Base-by-base conservation (phyloP, 2,113 vertebrate genomes). In the Forbesichthys agassizii region DNA sequence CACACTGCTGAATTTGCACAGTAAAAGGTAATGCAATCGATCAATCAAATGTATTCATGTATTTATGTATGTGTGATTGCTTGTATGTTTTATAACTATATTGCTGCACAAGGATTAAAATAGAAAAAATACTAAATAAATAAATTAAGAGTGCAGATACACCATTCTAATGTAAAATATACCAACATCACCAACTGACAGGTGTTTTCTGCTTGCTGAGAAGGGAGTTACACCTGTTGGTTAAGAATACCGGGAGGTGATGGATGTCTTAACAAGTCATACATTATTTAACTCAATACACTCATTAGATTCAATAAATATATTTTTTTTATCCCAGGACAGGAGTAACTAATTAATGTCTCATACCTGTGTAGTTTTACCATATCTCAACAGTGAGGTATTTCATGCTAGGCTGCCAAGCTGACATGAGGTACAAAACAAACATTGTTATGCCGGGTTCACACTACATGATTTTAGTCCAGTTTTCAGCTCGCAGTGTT, bases 321-420 rank as follows among this genome's bases (percentile, higher is more conserved):
- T 20, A 1, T 89, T 91, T 90, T 83, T 92, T 88, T 69, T 88
- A 77, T 83, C 72, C 87, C 83, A 79, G 79, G 88, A 89, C 83
- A 79, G 79, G 88, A 89, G 89, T 82, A 76, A 82, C 77, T 87
- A 89, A 93, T 90, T 86, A 85, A 85, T 86, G 72, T 64, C 84
- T 91, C 86, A 73, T 82, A 86, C 77, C 66, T 86, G 78, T 82
- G 80, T 84, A 76, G 78, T 87, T 86, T 90, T 88, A 84, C 64
- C 66, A 74, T 86, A 81, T 27, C 27, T 27, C 71, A 69, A 84
- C 84, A 83, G 75, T 79, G 79, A 84, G 76, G 79, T 81, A 83
- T 82, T 86, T 84, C 82, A 79, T 74, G 67, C 81, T 72, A 72
- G n/a, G 67, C 51, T 79, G 81, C 80, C 76, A 83, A 71, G 49